These are phyloP conservation scores for Choloepus hoffmanni DNA, from an alignment of 2,113 vertebrate genomes.

Conservation along the genomic window DNA sequence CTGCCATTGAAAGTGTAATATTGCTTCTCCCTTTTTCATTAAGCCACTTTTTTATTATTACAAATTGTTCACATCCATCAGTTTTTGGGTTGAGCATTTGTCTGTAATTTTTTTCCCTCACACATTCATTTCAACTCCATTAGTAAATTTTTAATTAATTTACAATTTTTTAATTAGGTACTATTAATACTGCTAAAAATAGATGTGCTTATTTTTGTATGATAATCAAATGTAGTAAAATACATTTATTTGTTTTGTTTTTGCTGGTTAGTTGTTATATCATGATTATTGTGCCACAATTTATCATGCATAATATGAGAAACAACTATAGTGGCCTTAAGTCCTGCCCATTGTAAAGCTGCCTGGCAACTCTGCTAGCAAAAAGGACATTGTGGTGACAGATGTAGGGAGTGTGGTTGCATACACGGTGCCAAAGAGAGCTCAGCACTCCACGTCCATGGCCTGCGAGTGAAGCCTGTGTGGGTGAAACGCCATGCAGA, in stretches of 20 bases:
- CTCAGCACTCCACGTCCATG: accelerated
- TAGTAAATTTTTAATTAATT: conserved; percentile 30
- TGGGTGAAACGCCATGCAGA: accelerated
- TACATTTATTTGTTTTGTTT: conserved; percentile 25
- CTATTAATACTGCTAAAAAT: conserved; percentile 74
- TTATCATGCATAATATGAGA: neutral
- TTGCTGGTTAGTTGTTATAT: conserved; percentile 56
- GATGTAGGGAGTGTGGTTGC: accelerated
- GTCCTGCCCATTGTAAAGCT: neutral
- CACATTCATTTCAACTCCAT: conserved; percentile 46
- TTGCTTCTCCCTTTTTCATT: conserved; percentile 32
- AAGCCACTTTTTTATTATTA: conserved; percentile 76
- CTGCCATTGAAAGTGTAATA: neutral
- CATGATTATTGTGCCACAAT: conserved; percentile 55
- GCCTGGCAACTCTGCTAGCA: neutral
- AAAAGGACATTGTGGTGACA: neutral
- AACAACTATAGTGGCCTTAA: neutral
- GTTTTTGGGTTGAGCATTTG: neutral
- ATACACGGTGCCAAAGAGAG: neutral
- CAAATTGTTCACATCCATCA: conserved; percentile 29
- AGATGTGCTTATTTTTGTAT: conserved; percentile 75
- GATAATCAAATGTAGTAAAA: conserved; percentile 52
- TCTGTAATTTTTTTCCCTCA: conserved; percentile 38
- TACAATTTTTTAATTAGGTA: conserved; percentile 72
- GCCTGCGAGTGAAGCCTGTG: neutral